Percentiles rank a stretch among this genome's conserved stretches.
phyloP scores from a whole-genome alignment of 2,113 vertebrate genomes.

The Nothobranchius furzeri region DNA sequence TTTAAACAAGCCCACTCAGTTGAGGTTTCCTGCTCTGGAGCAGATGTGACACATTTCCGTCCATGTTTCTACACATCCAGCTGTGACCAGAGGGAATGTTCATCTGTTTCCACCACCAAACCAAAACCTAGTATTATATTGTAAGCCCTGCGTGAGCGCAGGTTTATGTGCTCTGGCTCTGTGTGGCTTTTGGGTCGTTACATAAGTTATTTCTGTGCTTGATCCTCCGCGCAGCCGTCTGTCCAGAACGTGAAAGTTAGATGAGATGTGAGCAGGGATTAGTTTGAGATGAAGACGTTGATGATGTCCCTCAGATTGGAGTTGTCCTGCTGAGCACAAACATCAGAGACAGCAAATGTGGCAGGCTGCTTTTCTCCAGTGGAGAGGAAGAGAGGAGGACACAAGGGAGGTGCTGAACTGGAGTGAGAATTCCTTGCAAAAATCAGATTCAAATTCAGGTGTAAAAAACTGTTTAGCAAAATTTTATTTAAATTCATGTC shows the following conservation, averaged over 20 bases:
- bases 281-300: conserved; percentile 23
- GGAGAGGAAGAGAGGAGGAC: conserved; percentile 19
- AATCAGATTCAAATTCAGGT: background rate
- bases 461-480: background rate
- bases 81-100: conserved; percentile 47
- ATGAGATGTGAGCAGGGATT: conserved; percentile 44
- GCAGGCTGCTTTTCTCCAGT: conserved; percentile 43
- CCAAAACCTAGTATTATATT: conserved; percentile 37
- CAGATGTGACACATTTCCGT: conserved; percentile 62
- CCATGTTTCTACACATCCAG: conserved; percentile 48
- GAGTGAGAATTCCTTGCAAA: background rate
- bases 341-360: conserved; percentile 12
- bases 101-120: conserved; percentile 42
- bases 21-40: conserved; percentile 30
- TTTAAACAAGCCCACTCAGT: conserved; percentile 40
- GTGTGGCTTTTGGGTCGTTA: conserved; percentile 51
- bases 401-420: conserved; percentile 16
- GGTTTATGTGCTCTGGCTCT: conserved; percentile 31
- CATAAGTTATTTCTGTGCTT: conserved; percentile 52
- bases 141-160: conserved; percentile 29
- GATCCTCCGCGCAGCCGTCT: conserved; percentile 9
- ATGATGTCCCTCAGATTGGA: conserved; percentile 31
- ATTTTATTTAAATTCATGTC: no score
- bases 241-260: conserved; percentile 20
- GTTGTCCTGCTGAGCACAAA: conserved; percentile 32